Evolutionary conservation across 2,888 invertebrate genomes (phyloP).

Genomic region (Glaucopsyche alexis): DNA sequence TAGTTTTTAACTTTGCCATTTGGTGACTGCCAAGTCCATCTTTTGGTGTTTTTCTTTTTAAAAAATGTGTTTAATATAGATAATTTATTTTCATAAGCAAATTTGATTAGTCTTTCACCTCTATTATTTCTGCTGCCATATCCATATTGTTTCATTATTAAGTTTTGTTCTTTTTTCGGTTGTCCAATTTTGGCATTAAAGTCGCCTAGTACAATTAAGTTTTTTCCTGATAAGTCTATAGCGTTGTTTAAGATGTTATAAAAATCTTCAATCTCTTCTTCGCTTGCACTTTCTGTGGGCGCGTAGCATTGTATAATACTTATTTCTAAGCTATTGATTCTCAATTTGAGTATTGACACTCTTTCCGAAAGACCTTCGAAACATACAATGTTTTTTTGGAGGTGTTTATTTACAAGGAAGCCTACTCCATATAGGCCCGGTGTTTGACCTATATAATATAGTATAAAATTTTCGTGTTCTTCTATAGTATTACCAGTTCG

Average conservation of each 20-base stretch:
- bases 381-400: constrained; percentile 40
- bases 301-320: constrained; percentile 41
- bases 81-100: background rate
- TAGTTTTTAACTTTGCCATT: no score
- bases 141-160: background rate
- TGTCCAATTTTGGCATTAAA: constrained; percentile 10
- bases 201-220: constrained; percentile 38
- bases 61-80: background rate
- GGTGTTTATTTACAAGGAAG: constrained; percentile 41
- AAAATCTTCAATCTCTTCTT: constrained; percentile 37
- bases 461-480: constrained; percentile 41
- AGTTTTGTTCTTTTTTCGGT: background rate
- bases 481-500: constrained; percentile 40
- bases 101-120: background rate
- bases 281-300: constrained; percentile 37
- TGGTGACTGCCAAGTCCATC: no score
- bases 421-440: constrained; percentile 39
- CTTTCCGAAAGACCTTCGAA: constrained; percentile 40
- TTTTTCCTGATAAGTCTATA: constrained; percentile 32
- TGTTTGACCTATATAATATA: constrained; percentile 34
- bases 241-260: constrained; percentile 34
- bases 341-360: constrained; percentile 40
- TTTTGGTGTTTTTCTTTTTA: no score
- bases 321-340: constrained; percentile 25
- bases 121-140: background rate